These are phyloP conservation scores for Heteromurus nitidus DNA, from an alignment of 2,888 invertebrate species.

Conservation along the genomic window DNA sequence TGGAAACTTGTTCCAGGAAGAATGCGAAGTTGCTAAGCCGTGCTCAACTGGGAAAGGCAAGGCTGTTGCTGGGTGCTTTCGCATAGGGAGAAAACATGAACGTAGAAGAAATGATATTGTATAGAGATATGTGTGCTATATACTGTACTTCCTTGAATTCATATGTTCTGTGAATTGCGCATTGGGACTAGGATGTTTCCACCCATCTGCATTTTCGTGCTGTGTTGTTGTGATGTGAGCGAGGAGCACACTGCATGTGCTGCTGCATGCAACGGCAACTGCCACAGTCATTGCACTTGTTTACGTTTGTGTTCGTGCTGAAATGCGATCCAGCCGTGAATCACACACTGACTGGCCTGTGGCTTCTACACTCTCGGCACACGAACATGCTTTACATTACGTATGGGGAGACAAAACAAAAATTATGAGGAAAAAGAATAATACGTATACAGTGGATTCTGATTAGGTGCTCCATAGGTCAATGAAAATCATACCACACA, in stretches of 20 bases:
- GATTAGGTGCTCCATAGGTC: too few species aligned
- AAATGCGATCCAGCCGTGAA: background rate
- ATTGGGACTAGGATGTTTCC: slow-evolving; percentile 27
- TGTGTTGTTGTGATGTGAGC: too few species aligned
- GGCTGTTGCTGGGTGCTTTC: slow-evolving; percentile 51
- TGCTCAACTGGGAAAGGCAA: background rate
- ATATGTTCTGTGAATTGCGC: slow-evolving; percentile 37
- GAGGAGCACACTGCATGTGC: too few species aligned
- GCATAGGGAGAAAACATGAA: background rate
- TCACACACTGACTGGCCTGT: too few species aligned
- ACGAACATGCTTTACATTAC: too few species aligned
- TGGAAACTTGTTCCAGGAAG: slow-evolving; percentile 54
- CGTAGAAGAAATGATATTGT: too few species aligned
- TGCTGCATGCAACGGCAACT: slow-evolving; percentile 40
- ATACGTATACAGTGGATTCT: too few species aligned
- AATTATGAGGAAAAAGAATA: too few species aligned
- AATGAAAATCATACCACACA: too few species aligned
- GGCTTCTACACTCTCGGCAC: too few species aligned
- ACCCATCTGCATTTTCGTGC: slow-evolving; percentile 37
- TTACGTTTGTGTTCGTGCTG: background rate
- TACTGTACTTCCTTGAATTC: background rate
- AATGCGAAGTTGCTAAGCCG: background rate
- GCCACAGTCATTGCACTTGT: slow-evolving; percentile 20
- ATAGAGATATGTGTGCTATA: background rate
- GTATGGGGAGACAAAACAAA: too few species aligned